Evolutionary conservation across 2,797 vertebrate species (phyloP), one percentile per base, ranked within the genome.

Genomic region (Phoeniculus purpureus): DNA sequence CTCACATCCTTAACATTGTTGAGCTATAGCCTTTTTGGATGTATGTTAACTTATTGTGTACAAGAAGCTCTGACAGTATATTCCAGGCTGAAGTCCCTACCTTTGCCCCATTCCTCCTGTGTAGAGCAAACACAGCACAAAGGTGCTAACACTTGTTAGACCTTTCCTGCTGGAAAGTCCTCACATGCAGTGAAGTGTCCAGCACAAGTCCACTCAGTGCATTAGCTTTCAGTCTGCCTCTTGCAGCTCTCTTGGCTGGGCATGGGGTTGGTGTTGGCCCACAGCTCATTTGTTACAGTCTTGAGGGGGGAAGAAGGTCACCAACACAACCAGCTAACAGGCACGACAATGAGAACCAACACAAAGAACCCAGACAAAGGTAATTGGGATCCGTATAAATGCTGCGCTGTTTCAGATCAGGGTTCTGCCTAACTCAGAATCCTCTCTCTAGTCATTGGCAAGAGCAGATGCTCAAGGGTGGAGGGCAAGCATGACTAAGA

Each of bases 401-500:
- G 72, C 51, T 3, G 0, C 22, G 15, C 22, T 74, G 37, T 78
- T 92, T 87, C 66, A 87, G 66, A 78, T 75, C 70, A 90, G 82
- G 93, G 48, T 55, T 61, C 59, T 61, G 4, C 1, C 1, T 21
- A 90, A 54, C 31, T 43, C 62, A 89, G 73, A 72, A 81, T 68
- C 40, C 23, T n/a, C 61, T 74, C 55, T 72, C 43, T 45, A 87
- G 45, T 37, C 50, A 61, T 3, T 37, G 68, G 51, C n/a, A 90
- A 52, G n/a, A 84, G 72, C 92, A 93, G 78, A 90, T 88, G 86
- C 58, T 90, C 37, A 50, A 22, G 51, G 34, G 50, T 61, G 32
- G 50, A 90, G 68, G 81, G 92, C 85, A 80, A 80, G 90, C 48
- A 78, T 11, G 43, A 72, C 37, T 85, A 68, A 72, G 62, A 58